Conservation (phyloP, 2,113 vertebrate species). For the Antechinus stuartii region DNA sequence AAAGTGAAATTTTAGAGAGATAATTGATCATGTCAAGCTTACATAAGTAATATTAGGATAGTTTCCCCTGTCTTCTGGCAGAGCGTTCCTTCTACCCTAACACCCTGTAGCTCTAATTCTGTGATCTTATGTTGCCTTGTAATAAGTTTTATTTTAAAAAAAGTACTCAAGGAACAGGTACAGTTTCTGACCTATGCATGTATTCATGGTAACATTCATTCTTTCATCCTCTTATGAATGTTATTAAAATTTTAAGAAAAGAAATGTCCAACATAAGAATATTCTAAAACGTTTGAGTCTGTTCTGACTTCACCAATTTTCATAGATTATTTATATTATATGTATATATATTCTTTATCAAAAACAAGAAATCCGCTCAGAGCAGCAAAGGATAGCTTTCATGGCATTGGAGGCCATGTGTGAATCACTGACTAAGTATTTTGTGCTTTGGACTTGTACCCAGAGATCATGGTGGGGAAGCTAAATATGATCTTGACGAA, state of each 20-base stretch:
- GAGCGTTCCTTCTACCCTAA: neutral
- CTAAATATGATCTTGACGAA: neutral
- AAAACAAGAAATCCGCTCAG: neutral
- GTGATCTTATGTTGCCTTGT: neutral
- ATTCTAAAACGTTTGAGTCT: neutral
- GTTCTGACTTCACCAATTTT: neutral
- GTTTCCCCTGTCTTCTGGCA: neutral
- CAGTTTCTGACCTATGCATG: neutral
- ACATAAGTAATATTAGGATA: neutral
- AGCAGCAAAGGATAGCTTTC: neutral
- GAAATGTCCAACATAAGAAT: neutral
- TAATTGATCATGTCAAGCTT: neutral
- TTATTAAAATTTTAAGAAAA: neutral
- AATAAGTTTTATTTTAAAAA: neutral
- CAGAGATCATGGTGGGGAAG: neutral
- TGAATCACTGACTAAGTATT: neutral
- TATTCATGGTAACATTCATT: neutral
- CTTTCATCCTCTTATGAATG: neutral
- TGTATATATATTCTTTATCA: neutral
- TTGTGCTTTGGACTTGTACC: neutral
- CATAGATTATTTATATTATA: no score
- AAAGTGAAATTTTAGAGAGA: neutral
- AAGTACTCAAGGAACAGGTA: neutral
- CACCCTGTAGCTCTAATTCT: neutral
- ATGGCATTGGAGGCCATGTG: neutral